Percentiles rank a stretch among this genome's conserved stretches.
These are phyloP conservation scores for Cossypha caffra DNA, from an alignment of 2,797 vertebrate genomes.

Conservation along the genomic window DNA sequence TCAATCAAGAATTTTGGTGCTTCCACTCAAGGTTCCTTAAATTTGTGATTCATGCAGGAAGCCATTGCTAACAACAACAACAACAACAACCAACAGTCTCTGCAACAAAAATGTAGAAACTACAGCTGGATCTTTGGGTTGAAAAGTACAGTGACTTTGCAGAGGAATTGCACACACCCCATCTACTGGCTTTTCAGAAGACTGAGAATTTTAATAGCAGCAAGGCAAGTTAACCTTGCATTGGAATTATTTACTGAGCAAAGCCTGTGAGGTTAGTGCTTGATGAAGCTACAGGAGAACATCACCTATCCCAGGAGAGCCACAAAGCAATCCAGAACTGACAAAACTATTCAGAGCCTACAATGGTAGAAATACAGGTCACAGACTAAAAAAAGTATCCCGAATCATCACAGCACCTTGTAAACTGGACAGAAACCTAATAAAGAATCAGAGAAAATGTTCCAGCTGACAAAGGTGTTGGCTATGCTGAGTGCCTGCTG, in stretches of 20 bases:
- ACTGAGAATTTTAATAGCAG: neutral
- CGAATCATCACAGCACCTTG: neutral
- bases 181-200: slow-evolving; percentile 58
- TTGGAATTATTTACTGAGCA: neutral
- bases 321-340: neutral
- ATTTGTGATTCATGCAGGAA: neutral
- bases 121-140: neutral
- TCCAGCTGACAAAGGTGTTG: neutral
- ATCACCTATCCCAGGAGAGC: neutral
- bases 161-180: slow-evolving; percentile 46
- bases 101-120: neutral
- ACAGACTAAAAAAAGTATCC: neutral
- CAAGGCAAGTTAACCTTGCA: neutral
- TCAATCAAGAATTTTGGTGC: neutral
- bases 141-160: neutral
- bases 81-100: neutral
- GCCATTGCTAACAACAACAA: neutral
- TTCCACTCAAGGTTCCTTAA: neutral
- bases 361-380: neutral
- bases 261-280: neutral
- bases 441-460: neutral
- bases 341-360: neutral
- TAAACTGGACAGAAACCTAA: neutral
- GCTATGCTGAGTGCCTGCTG: neutral
- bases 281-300: neutral